These are phyloP conservation scores for Gallinago undulata DNA, from an alignment of 2,113 vertebrate genomes.

Conservation along the genomic window DNA sequence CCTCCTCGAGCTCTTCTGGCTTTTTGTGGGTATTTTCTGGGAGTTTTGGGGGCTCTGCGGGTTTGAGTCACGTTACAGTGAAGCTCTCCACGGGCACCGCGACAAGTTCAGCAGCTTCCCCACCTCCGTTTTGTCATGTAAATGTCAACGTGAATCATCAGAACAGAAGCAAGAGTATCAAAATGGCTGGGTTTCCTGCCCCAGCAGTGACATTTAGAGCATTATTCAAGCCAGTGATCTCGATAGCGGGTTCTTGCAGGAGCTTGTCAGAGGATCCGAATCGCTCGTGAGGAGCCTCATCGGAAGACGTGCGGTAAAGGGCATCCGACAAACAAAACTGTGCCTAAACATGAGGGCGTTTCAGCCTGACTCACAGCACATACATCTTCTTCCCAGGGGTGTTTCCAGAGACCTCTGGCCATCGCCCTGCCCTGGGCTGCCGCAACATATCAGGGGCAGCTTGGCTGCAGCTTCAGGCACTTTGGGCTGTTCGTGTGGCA, in stretches of 20 bases:
- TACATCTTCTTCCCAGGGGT: neutral
- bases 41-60: neutral
- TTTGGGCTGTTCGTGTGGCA: neutral
- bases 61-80: neutral
- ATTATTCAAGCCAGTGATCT: neutral
- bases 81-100: neutral
- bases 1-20: neutral
- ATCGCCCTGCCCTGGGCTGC: neutral
- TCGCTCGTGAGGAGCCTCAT: neutral
- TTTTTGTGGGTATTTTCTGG: neutral
- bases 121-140: neutral
- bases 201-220: slow-evolving; percentile 25
- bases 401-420: neutral
- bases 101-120: neutral
- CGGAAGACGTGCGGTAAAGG: neutral
- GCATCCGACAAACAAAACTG: neutral
- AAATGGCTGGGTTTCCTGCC: slow-evolving; percentile 32
- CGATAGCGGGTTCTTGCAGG: neutral
- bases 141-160: slow-evolving; percentile 58
- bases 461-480: neutral
- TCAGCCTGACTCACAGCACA: neutral
- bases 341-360: neutral
- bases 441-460: accelerated
- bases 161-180: neutral
- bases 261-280: neutral